Conservation (phyloP, 2,888 invertebrate genomes). For the Dastarcus helophoroides region DNA sequence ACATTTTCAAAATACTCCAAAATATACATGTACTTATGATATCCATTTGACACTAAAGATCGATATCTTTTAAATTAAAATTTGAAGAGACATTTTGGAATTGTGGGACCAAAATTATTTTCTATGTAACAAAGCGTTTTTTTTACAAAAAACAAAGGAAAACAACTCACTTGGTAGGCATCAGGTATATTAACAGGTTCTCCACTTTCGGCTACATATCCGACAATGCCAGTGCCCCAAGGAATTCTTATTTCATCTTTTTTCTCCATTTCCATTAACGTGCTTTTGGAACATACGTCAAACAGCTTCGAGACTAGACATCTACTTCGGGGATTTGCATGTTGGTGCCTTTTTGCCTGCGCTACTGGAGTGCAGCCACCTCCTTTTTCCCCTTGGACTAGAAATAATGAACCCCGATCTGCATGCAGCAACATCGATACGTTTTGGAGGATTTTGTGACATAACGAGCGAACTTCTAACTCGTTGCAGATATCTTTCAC, state of each 20-base stretch:
- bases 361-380: slow-evolving; percentile 32
- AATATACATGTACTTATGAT: no score
- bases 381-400: slow-evolving; percentile 62
- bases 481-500: slow-evolving; percentile 95
- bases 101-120: slow-evolving; percentile 1
- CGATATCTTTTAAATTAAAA: no score
- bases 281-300: slow-evolving; percentile 89
- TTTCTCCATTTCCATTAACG: slow-evolving; percentile 84
- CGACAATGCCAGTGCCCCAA: slow-evolving; percentile 92
- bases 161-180: slow-evolving; percentile 68
- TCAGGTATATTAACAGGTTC: slow-evolving; percentile 91
- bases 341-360: slow-evolving; percentile 29
- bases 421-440: slow-evolving; percentile 86
- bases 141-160: no score
- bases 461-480: slow-evolving; percentile 82
- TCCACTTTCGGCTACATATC: slow-evolving; percentile 86
- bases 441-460: slow-evolving; percentile 93
- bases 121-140: no score
- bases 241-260: slow-evolving; percentile 87
- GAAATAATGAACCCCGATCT: slow-evolving; percentile 84
- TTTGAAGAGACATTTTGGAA: no score
- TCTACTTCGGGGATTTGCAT: slow-evolving; percentile 40
- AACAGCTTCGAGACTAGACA: slow-evolving; percentile 88
- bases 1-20: no score
- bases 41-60: no score